Evolutionary conservation across 2,113 vertebrate genomes (phyloP), one percentile per base, ranked within the genome.

Genomic region (Peromyscus leucopus): DNA sequence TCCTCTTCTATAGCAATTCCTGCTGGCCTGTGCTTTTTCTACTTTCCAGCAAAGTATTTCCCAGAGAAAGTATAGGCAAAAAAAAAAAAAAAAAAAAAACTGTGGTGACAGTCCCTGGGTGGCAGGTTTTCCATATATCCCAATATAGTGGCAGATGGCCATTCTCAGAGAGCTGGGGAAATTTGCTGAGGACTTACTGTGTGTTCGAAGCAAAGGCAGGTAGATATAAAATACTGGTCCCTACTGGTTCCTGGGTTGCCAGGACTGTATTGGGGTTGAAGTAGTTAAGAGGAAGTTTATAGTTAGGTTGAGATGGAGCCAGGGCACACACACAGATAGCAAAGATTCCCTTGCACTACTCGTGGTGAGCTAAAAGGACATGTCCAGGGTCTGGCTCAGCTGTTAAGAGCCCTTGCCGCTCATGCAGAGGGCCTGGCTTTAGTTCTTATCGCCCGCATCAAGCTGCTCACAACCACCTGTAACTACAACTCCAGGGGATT

Each of bases 211-310:
- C 39, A 85, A 39, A 48, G 46, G 9, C 33, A 71, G 22, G 10
- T 76, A 19, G 31, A 19, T 75, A 86, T 33, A 74, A 46, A 91
- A 72, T 75, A 26, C 42, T n/a, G 72, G 39, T 39, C 51, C 84
- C 74, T 48, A 46, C 39, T 63, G 67, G 46, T 80, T 79, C 31
- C 83, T 65, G 2, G 21, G 33, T 72, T 92, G 83, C 61, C 67
- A 3, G 2, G 28, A 83, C 39, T 42, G 51, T 78, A 31, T 78
- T 80, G 33, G 46, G 76, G 19, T 59, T 65, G 16, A 93, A 65
- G 48, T 36, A 61, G 57, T 80, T 71, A 76, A 92, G 74, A 97
- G 93, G 84, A 93, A 89, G 71, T 75, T 89, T 67, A 48, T 15
- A 22, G 46, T 67, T 75, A 16, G 7, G 28, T 28, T 86, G 39